Conservation (phyloP, 2,888 invertebrate genomes). For the Lasioglossum lativentre region DNA sequence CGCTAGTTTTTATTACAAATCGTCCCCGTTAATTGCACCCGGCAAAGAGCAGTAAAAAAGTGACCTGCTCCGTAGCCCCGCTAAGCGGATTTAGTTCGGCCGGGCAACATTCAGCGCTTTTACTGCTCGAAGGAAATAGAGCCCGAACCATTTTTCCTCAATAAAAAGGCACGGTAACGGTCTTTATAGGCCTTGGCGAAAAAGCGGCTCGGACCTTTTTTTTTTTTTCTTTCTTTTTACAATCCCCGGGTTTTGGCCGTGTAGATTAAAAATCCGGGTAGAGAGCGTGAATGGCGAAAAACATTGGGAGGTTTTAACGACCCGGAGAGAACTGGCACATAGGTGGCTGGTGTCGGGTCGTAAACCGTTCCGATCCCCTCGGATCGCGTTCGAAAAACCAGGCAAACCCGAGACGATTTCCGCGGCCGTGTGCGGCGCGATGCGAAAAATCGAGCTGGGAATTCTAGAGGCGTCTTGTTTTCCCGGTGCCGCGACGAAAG, state of each 20-base stretch:
- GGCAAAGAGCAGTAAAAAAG: conserved; percentile 40
- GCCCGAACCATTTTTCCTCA: conserved; percentile 52
- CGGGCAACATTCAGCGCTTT: conserved; percentile 1
- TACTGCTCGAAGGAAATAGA: conserved; percentile 35
- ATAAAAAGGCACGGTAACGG: conserved; percentile 58
- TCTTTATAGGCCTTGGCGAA: not conserved
- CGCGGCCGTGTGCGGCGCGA: not conserved
- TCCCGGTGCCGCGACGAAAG: conserved; percentile 52
- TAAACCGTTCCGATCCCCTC: conserved; percentile 39
- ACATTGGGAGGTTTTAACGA: not conserved
- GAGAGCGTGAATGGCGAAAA: not conserved
- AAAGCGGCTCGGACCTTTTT: conserved; percentile 30
- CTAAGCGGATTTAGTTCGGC: not conserved
- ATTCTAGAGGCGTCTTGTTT: conserved; percentile 36
- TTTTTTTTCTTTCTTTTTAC: too few species aligned
- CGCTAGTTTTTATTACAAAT: conserved; percentile 55
- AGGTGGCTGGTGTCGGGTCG: conserved; percentile 1
- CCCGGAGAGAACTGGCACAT: too few species aligned
- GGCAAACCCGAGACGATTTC: conserved; percentile 43
- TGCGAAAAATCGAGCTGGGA: not conserved
- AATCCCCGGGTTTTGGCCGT: not conserved
- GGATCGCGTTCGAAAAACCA: conserved; percentile 12
- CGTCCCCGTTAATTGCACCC: conserved; percentile 45
- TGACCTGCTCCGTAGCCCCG: conserved; percentile 49
- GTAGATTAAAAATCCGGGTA: not conserved